Conservation (phyloP, 2,888 invertebrate species). For the Habroteleia sp. region DNA sequence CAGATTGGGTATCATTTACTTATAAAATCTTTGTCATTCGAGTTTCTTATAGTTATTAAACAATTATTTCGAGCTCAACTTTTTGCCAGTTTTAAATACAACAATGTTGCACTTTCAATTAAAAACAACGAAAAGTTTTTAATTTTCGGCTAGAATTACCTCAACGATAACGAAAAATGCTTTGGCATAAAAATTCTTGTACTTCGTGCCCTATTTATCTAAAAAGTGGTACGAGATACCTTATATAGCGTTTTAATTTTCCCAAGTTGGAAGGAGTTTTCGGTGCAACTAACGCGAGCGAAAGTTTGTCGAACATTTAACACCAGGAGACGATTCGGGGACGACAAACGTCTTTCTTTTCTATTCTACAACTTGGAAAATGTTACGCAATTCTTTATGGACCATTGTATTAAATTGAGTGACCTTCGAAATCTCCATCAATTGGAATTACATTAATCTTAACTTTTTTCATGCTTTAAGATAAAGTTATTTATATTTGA, state of each 20-base stretch:
- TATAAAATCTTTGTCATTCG: too few relatives aligned
- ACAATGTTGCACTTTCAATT: too few relatives aligned
- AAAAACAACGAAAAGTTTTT: too few relatives aligned
- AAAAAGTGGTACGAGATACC: constrained; percentile 15
- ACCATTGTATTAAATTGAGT: constrained; percentile 25
- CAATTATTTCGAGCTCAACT: too few relatives aligned
- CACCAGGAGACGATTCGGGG: constrained; percentile 14
- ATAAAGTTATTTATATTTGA: constrained; percentile 15
- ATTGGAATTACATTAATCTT: constrained; percentile 14
- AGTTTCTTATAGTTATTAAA: too few relatives aligned
- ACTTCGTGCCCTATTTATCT: too few relatives aligned
- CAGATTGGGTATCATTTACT: too few relatives aligned
- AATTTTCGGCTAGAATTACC: too few relatives aligned
- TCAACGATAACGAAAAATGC: too few relatives aligned
- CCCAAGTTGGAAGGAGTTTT: constrained; percentile 26
- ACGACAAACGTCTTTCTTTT: constrained; percentile 39
- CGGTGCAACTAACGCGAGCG: constrained; percentile 27
- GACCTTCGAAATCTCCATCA: constrained; percentile 18
- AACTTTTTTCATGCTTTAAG: too few relatives aligned
- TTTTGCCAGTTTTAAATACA: too few relatives aligned
- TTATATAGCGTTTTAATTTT: constrained; percentile 29
- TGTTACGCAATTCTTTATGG: constrained; percentile 45
- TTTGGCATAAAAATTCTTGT: too few relatives aligned
- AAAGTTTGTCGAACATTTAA: constrained; percentile 46
- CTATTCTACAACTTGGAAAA: constrained; percentile 24